Evolutionary conservation across 1,140 invertebrate species (phyloP).

Genomic region (Papilio polyxenes): DNA sequence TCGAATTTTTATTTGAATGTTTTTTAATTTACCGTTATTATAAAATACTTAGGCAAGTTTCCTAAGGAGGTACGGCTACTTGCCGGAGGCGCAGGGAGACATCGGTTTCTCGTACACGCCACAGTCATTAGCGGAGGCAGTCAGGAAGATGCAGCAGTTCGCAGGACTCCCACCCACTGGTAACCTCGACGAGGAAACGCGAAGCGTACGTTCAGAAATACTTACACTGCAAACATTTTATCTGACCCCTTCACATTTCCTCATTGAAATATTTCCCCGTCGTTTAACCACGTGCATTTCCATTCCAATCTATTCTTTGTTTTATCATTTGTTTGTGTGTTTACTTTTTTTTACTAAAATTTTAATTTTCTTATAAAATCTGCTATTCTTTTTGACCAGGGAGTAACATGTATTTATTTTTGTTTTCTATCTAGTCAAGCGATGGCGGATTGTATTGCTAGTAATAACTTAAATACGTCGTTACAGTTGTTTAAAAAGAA

Average conservation of each 20-base stretch:
- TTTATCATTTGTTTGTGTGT: neutral
- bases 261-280: no score
- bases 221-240: neutral
- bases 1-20: no score
- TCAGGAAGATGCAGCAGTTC: constrained; percentile 85
- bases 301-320: neutral
- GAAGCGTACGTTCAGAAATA: constrained; percentile 59
- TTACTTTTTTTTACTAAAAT: neutral
- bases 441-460: neutral
- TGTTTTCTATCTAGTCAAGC: no score
- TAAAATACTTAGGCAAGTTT: constrained; percentile 80
- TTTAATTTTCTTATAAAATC: neutral
- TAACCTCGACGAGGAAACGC: constrained; percentile 82
- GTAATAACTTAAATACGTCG: constrained; percentile 33
- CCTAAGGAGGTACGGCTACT: constrained; percentile 84
- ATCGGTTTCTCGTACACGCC: constrained; percentile 81
- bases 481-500: constrained; percentile 82
- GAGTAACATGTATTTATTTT: no score
- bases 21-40: no score
- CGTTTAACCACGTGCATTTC: no score
- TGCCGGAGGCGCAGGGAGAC: constrained; percentile 69
- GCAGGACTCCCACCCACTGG: constrained; percentile 85
- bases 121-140: constrained; percentile 81
- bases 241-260: neutral
- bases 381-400: no score